Evolutionary conservation across 2,113 vertebrate species (phyloP).

Genomic region (Martes martes): DNA sequence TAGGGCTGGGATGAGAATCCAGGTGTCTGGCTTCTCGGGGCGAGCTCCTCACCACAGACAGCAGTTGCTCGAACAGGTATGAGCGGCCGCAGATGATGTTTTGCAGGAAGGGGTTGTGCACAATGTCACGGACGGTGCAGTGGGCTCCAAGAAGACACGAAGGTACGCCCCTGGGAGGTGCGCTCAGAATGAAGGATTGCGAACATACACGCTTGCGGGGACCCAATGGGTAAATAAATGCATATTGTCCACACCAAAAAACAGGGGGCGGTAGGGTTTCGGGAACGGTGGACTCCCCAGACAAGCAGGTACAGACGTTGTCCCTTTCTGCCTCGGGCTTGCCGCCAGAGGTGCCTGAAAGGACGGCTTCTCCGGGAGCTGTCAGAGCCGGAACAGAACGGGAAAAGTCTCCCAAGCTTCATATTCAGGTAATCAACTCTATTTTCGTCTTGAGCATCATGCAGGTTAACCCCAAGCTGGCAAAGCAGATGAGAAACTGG

Average conservation of each 20-base stretch:
- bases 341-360: not conserved
- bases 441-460: not conserved
- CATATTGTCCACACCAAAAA: not conserved
- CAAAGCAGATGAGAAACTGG: not conserved
- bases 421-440: too few species aligned
- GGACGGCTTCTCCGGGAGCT: not conserved
- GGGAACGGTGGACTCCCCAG: fast-evolving
- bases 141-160: not conserved
- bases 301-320: fast-evolving
- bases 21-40: too few species aligned
- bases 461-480: not conserved
- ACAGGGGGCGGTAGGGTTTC: too few species aligned
- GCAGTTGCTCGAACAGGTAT: not conserved
- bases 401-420: not conserved
- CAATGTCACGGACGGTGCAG: not conserved
- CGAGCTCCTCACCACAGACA: not conserved
- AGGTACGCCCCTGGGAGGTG: too few species aligned
- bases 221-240: not conserved
- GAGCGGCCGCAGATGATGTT: not conserved
- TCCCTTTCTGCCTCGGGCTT: not conserved
- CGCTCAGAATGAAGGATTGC: not conserved
- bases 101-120: not conserved
- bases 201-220: not conserved
- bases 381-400: fast-evolving
- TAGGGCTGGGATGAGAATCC: too few species aligned